Evolutionary conservation across 2,888 invertebrate genomes (phyloP).

Genomic region (Sceliomorpha sp.): DNA sequence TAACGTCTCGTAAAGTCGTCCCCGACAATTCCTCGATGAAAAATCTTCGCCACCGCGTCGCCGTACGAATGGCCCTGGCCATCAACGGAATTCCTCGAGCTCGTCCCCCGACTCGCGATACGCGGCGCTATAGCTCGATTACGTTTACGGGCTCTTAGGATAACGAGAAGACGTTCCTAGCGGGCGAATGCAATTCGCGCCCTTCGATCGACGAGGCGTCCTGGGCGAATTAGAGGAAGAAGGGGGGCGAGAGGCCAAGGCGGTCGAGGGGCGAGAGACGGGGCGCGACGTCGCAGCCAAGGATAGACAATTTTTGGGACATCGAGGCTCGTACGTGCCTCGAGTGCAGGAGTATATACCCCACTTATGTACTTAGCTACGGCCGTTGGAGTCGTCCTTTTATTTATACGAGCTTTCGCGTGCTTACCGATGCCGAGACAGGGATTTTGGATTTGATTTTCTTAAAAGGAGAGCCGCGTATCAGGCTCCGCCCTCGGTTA

Average conservation of each 20-base stretch:
- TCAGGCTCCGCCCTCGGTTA: constrained; percentile 19
- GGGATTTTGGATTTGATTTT: constrained; percentile 65
- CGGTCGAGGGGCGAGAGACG: constrained; percentile 12
- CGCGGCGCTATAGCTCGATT: too few relatives aligned
- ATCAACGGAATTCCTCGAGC: too few relatives aligned
- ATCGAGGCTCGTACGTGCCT: constrained; percentile 53
- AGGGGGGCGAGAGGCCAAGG: background rate
- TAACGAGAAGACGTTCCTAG: constrained; percentile 15
- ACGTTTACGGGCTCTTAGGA: constrained; percentile 22
- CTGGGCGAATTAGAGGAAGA: constrained; percentile 3
- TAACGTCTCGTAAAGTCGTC: too few relatives aligned
- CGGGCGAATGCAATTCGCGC: constrained; percentile 7
- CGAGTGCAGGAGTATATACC: constrained; percentile 45
- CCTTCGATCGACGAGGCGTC: constrained; percentile 3
- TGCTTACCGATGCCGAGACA: constrained; percentile 49
- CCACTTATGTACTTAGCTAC: constrained; percentile 19
- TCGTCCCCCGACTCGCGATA: background rate
- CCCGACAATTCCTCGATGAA: too few relatives aligned
- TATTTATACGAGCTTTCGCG: constrained; percentile 61
- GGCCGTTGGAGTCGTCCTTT: constrained; percentile 32
- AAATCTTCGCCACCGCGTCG: constrained; percentile 14
- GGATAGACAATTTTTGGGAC: constrained; percentile 63
- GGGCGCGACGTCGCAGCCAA: constrained; percentile 41
- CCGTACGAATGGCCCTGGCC: constrained; percentile 4
- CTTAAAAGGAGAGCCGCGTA: constrained; percentile 60